Base-by-base conservation (phyloP, 2,888 invertebrate species). In the Leptogaster cylindrica region DNA sequence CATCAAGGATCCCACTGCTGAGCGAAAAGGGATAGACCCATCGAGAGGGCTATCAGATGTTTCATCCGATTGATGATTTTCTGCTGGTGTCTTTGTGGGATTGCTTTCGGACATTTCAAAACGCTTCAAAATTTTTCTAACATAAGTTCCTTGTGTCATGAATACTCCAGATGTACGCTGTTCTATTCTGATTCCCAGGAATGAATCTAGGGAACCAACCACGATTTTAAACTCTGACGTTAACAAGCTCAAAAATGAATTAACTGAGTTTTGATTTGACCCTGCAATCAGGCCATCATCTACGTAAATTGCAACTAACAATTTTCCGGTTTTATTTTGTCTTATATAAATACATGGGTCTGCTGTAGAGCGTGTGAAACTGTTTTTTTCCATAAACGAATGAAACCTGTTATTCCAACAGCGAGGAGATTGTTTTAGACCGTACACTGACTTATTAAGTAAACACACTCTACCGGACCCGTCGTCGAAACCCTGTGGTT, bases 281-380 rank as follows among this genome's bases (percentile, higher is more conserved):
- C 61, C 41, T 3, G 61, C 61, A 14, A 61, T 36, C 7, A 61
- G 61, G 18, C 39, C 39, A 36, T 36, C 61, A 36, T 61, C 61
- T 8, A 61, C 61, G 18, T 61, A 61, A 39, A 61, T 61, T 18
- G 41, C 41, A 16, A 61, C 61, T 36, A 61, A 23, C n/a, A 61
- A 36, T 39, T 31, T 36, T 39, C 25, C 18, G 33, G 10, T 7
- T 23, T 14, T 39, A 5, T 33, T 20, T n/a, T 12, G 12, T 12
- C 18, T 6, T 10, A 61, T n/a, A 20, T 36, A 61, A 18, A 61
- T 16, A n/a, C 25, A 61, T 18, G 61, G 61, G 20, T 39, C 61
- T 5, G 61, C 33, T 5, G 61, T 61, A 10, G 61, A 55, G 20
- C 25, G 28, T 28, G 6, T 61, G n/a, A 61, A 36, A n/a, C 61